Base-by-base conservation (phyloP, 2,113 vertebrate species). In the Columba janthina region DNA sequence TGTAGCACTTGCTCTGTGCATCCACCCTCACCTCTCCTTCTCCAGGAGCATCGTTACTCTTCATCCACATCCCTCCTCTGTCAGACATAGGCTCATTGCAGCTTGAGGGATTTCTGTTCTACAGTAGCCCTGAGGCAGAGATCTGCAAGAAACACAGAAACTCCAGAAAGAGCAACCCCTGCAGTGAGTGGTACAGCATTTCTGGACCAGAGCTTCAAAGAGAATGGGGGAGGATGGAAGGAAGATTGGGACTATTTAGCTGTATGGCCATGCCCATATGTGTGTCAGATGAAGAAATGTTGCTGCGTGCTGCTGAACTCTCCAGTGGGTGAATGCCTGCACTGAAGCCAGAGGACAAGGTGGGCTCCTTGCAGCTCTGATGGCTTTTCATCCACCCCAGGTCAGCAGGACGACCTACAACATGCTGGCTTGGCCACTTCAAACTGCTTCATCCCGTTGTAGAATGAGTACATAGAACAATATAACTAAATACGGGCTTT, bases 361-460 rank as follows among this genome's bases (percentile, higher is more conserved):
- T 2, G 3, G 3, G 34, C 11, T 78, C 28, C 42, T 66, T 75
- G 70, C 28, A 90, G 11, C 51, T 74, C 51, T 67, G 28, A 42
- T 53, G 48, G 15, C 32, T 5, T 69, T 85, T 69, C 0, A 1
- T 21, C 58, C 26, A 26, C 9, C 20, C 10, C 6, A 18, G 15
- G 8, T 50, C 28, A 72, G 29, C 53, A 51, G 22, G 18, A 85
- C 61, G 80, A 69, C 13, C 26, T 60, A 15, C 44, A 36, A 11
- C 1, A 0, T 40, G 18, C 36, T 66, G 51, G 4, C 2, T 58
- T 0, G 0, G 36, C 28, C 60, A 21, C 25, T 42, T 60, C 87
- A 69, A 26, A 65, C 4, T 44, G 14, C 31, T 77, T 56, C 32
- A 29, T 42, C 11, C 22, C 20, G 5, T 26, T 69, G 72, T 3